Evolutionary conservation across 2,888 invertebrate species (phyloP).

Genomic region (Imbricaverruca yamaguchii): DNA sequence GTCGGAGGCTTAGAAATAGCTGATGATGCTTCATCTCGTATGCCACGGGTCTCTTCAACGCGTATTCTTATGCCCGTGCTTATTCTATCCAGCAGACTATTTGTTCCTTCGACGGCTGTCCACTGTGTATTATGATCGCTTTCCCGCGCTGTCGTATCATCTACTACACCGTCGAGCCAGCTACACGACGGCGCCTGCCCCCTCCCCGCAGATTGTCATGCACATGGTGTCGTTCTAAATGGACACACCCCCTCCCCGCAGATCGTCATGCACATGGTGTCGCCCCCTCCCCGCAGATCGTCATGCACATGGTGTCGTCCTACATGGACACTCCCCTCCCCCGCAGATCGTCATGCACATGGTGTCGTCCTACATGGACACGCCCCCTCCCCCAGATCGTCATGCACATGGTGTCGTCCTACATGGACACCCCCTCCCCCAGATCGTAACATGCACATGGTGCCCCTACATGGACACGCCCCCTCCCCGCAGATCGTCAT

Average conservation of each 20-base stretch:
- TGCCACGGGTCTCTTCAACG: too few relatives aligned
- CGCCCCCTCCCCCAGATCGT: conserved; percentile 56
- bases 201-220: conserved; percentile 58
- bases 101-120: too few relatives aligned
- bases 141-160: too few relatives aligned
- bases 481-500: conserved; percentile 57
- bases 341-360: conserved; percentile 70
- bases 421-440: conserved; percentile 59
- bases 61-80: too few relatives aligned
- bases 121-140: too few relatives aligned
- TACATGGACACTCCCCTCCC: conserved; percentile 65
- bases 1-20: too few relatives aligned
- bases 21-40: too few relatives aligned
- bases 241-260: conserved; percentile 55
- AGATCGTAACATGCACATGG: conserved; percentile 76
- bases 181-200: too few relatives aligned
- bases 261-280: conserved; percentile 76
- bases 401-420: conserved; percentile 74
- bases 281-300: conserved; percentile 54
- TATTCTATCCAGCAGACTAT: too few relatives aligned
- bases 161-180: too few relatives aligned
- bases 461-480: conserved; percentile 79
- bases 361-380: conserved; percentile 77
- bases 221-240: conserved; percentile 77
- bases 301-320: conserved; percentile 74